phyloP scores from a whole-genome alignment of 2,888 invertebrate genomes.

The Catocala sponsa region DNA sequence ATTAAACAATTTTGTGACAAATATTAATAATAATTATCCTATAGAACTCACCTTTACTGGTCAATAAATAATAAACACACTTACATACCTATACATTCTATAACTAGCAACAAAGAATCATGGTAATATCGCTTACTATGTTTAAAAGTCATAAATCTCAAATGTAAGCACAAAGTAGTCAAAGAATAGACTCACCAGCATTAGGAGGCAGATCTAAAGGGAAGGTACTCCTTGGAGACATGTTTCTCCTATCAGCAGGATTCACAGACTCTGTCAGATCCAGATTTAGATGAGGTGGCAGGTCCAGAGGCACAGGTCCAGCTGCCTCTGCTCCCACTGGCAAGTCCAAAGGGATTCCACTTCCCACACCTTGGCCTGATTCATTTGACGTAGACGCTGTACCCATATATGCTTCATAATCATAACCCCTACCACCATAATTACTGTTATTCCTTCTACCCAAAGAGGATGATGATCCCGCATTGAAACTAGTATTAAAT shows the following conservation, averaged over 20 bases:
- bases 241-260: slow-evolving; percentile 78
- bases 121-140: too few species aligned
- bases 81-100: too few species aligned
- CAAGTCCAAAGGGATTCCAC: slow-evolving; percentile 75
- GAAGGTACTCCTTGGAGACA: slow-evolving; percentile 78
- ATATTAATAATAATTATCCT: too few species aligned
- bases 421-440: slow-evolving; percentile 71
- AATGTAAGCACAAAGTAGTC: background rate
- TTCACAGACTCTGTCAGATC: slow-evolving; percentile 85
- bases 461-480: slow-evolving; percentile 74
- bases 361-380: slow-evolving; percentile 58
- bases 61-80: too few species aligned
- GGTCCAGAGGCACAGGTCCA: slow-evolving; percentile 71
- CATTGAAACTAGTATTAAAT: slow-evolving; percentile 85
- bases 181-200: slow-evolving; percentile 68
- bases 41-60: too few species aligned
- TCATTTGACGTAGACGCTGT: slow-evolving; percentile 70
- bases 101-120: too few species aligned
- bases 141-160: too few species aligned
- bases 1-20: too few species aligned
- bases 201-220: slow-evolving; percentile 82
- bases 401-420: slow-evolving; percentile 75
- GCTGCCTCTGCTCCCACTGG: slow-evolving; percentile 74
- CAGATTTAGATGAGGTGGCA: slow-evolving; percentile 76
- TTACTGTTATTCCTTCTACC: slow-evolving; percentile 74